A percentile compares a stretch with the other conserved stretches of the same genome.
phyloP scores from a whole-genome alignment of 2,888 invertebrate genomes.

The Catocala nupta region DNA sequence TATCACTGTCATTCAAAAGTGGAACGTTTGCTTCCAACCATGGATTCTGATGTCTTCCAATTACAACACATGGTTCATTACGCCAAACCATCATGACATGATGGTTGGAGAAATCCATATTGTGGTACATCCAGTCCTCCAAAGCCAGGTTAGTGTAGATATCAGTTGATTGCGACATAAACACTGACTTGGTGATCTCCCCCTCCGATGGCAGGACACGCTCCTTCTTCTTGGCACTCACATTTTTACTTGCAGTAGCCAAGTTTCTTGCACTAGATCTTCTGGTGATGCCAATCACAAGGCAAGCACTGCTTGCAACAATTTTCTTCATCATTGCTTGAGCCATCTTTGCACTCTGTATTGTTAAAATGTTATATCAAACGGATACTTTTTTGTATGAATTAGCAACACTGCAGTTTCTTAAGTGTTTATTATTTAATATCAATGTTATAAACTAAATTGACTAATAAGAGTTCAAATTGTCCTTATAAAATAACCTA shows the following conservation, averaged over 20 bases:
- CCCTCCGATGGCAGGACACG: constrained; percentile 70
- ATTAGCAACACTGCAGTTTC: constrained; percentile 64
- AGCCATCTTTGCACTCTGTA: constrained; percentile 74
- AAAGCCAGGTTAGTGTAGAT: constrained; percentile 97
- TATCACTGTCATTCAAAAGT: constrained; percentile 88
- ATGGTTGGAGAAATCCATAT: constrained; percentile 93
- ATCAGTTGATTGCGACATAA: constrained; percentile 96
- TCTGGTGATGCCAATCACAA: constrained; percentile 75
- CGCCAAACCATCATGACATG: constrained; percentile 97
- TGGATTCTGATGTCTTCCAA: constrained; percentile 98
- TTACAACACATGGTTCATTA: constrained; percentile 97
- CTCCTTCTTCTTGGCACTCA: constrained; percentile 67
- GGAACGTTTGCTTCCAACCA: constrained; percentile 96
- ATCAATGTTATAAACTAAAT: constrained; percentile 54
- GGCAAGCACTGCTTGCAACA: constrained; percentile 72
- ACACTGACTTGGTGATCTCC: constrained; percentile 93
- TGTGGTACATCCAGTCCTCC: constrained; percentile 98
- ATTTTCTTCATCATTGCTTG: constrained; percentile 81
- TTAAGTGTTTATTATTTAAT: constrained; percentile 71
- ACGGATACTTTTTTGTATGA: constrained; percentile 85
- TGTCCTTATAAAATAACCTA: constrained; percentile 66
- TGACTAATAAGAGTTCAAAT: constrained; percentile 62
- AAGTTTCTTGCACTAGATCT: constrained; percentile 73
- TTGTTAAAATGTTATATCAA: constrained; percentile 49
- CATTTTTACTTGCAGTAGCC: constrained; percentile 62